A percentile compares a stretch with the other conserved stretches of the same genome.
phyloP scores from a whole-genome alignment of 2,113 vertebrate genomes.

The Hemicordylus capensis region DNA sequence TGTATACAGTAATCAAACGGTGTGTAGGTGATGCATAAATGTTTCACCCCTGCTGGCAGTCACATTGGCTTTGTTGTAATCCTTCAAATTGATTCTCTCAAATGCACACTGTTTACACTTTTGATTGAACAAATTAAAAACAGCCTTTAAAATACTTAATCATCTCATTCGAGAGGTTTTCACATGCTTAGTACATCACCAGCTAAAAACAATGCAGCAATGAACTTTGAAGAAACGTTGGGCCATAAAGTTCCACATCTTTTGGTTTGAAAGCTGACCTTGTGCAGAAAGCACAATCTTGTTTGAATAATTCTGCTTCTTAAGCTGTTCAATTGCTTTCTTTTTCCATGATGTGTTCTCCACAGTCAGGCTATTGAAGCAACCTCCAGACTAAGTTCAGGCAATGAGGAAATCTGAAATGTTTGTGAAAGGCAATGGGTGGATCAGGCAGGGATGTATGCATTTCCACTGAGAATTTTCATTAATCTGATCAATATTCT shows the following conservation, averaged over 20 bases:
- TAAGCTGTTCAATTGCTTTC: not conserved
- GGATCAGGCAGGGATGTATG: not conserved
- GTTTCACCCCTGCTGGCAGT: slow-evolving; percentile 75
- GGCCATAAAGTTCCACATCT: not conserved
- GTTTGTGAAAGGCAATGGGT: too few relatives aligned
- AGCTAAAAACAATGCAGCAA: slow-evolving; percentile 29
- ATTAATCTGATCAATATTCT: not conserved
- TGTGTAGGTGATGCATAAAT: slow-evolving; percentile 73
- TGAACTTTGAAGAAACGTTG: slow-evolving; percentile 17
- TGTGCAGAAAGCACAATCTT: not conserved
- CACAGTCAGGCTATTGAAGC: not conserved
- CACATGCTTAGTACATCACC: slow-evolving; percentile 40
- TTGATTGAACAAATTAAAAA: slow-evolving; percentile 79
- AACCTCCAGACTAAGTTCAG: not conserved
- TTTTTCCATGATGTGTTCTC: not conserved
- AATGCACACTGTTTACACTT: slow-evolving; percentile 74
- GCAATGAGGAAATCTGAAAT: not conserved
- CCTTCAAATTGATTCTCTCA: slow-evolving; percentile 75
- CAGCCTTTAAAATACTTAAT: slow-evolving; percentile 72
- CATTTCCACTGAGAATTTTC: not conserved
- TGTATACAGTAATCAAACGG: slow-evolving; percentile 72
- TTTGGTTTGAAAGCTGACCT: not conserved
- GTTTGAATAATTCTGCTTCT: not conserved
- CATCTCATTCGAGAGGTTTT: slow-evolving; percentile 59
- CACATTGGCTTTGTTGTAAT: slow-evolving; percentile 65